Evolutionary conservation across 1,140 invertebrate species (phyloP).

Genomic region (Leptopilina boulardi): DNA sequence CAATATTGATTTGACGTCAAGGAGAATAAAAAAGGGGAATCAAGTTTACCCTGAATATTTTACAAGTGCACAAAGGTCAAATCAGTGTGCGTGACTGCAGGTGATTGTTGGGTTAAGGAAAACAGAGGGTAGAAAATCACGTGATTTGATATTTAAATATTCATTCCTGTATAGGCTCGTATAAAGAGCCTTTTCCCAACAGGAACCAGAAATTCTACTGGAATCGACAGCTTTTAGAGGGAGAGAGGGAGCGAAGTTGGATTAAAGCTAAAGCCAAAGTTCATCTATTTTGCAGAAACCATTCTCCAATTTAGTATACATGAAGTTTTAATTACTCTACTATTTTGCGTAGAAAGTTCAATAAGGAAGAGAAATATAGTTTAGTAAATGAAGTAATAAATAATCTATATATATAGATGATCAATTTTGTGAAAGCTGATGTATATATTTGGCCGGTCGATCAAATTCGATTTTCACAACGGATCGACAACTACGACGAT

Average conservation of each 20-base stretch:
- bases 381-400: no score
- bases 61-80: background rate
- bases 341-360: no score
- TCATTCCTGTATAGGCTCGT: constrained; percentile 40
- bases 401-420: background rate
- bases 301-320: background rate
- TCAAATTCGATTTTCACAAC: constrained; percentile 57
- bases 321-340: no score
- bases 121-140: constrained; percentile 50
- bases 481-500: constrained; percentile 58
- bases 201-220: background rate
- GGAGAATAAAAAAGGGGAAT: background rate
- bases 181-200: background rate
- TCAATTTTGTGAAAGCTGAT: constrained; percentile 9
- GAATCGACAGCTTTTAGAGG: background rate
- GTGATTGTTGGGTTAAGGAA: constrained; percentile 8
- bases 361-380: no score
- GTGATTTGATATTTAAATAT: constrained; percentile 51
- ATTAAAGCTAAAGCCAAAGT: background rate
- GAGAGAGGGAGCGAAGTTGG: no score
- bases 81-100: constrained; percentile 10
- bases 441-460: background rate
- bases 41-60: constrained; percentile 11
- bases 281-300: background rate
- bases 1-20: no score